Percentiles rank a stretch among this genome's conserved stretches.
Evolutionary conservation across 2,113 vertebrate genomes (phyloP).

Genomic region (Cepphus grylle): DNA sequence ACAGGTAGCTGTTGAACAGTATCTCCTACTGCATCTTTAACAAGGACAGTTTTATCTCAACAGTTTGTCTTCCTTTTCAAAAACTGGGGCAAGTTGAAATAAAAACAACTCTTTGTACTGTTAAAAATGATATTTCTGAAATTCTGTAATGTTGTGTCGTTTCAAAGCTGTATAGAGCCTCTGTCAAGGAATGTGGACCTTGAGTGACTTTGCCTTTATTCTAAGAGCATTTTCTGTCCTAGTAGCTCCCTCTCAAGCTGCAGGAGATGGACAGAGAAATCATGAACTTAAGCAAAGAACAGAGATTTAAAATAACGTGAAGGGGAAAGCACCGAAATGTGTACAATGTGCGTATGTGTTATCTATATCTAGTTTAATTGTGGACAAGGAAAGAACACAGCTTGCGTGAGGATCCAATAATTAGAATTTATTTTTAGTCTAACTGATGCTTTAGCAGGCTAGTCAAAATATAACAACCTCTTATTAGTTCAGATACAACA

Average conservation of each 20-base stretch:
- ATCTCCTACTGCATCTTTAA: neutral
- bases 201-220: slow-evolving; percentile 13
- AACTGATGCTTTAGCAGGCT: neutral
- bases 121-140: slow-evolving; percentile 16
- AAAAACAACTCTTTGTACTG: slow-evolving; percentile 35
- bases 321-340: neutral
- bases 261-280: neutral
- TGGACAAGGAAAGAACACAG: neutral
- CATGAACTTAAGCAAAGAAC: neutral
- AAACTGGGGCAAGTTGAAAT: slow-evolving; percentile 46
- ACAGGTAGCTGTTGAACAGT: neutral
- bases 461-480: neutral
- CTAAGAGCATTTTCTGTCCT: neutral
- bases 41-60: slow-evolving; percentile 24
- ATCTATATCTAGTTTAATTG: neutral
- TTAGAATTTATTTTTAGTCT: neutral
- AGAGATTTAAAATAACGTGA: neutral
- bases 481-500: neutral
- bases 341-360: neutral
- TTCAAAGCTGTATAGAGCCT: neutral
- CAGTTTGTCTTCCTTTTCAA: slow-evolving; percentile 7
- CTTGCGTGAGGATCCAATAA: neutral
- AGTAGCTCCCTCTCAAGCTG: neutral
- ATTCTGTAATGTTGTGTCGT: neutral
- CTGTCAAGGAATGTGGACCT: neutral